These are phyloP conservation scores for Apamea monoglypha DNA, from an alignment of 2,888 invertebrate species.

Conservation along the genomic window DNA sequence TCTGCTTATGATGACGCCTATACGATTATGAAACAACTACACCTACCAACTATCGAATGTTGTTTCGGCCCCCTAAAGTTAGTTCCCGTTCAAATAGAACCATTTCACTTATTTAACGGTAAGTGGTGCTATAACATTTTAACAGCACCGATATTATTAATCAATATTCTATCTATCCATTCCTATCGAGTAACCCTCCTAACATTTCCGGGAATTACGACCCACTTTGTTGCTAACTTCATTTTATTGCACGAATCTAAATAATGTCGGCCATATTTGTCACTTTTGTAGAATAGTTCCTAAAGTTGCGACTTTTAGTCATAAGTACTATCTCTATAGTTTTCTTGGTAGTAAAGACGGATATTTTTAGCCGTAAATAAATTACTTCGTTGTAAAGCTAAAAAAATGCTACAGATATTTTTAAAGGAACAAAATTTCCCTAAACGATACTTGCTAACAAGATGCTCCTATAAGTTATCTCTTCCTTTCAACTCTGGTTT, in stretches of 20 bases:
- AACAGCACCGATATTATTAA: constrained; percentile 38
- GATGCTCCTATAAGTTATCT: constrained; percentile 50
- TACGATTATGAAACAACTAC: constrained; percentile 3
- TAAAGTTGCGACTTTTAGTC: background rate
- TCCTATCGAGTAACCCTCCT: constrained; percentile 37
- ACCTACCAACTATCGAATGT: constrained; percentile 3
- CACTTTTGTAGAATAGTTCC: constrained; percentile 10
- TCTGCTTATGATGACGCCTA: background rate
- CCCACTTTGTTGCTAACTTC: constrained; percentile 17
- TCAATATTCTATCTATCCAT: constrained; percentile 46
- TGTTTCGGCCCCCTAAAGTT: constrained; percentile 23
- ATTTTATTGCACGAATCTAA: constrained; percentile 46
- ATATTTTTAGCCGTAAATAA: constrained; percentile 7
- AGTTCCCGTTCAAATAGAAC: constrained; percentile 33
- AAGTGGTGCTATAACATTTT: constrained; percentile 50
- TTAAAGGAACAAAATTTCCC: constrained; percentile 28
- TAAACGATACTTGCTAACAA: constrained; percentile 54
- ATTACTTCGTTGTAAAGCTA: background rate
- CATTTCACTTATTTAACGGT: constrained; percentile 38
- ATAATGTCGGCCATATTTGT: constrained; percentile 33
- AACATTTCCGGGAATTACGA: constrained; percentile 19
- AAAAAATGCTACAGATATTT: constrained; percentile 19
- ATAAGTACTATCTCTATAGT: background rate
- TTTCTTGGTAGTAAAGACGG: constrained; percentile 7
- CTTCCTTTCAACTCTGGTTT: constrained; percentile 48